Conservation (phyloP, 2,113 vertebrate species). For the Leucopsar rothschildi region DNA sequence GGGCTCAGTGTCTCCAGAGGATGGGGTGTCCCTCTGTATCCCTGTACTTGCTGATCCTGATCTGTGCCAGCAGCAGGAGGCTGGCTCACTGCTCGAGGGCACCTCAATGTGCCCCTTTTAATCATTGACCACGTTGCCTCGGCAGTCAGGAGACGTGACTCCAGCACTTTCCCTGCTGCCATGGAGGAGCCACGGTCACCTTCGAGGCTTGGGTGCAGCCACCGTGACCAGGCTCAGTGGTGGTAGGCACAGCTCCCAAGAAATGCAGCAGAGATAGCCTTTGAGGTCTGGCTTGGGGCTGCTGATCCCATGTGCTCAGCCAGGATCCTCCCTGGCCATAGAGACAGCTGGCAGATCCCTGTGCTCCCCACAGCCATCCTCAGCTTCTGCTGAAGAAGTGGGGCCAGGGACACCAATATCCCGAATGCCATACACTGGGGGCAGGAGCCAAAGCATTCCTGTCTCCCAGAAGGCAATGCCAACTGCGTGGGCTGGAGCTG, state of each 20-base stretch:
- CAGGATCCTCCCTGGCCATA: not conserved
- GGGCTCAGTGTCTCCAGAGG: fast-evolving
- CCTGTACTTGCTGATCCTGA: not conserved
- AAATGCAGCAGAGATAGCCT: not conserved
- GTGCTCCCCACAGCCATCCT: fast-evolving
- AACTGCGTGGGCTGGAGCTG: not conserved
- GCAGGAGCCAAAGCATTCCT: not conserved
- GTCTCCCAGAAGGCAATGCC: not conserved
- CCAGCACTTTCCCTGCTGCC: not conserved
- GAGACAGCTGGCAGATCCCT: not conserved
- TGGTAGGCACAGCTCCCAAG: not conserved
- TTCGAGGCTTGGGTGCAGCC: fast-evolving
- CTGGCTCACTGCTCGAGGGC: not conserved
- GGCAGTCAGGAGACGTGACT: not conserved
- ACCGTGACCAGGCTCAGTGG: not conserved
- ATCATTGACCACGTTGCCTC: not conserved
- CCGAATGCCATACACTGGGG: fast-evolving
- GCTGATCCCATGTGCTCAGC: not conserved
- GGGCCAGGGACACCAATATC: not conserved
- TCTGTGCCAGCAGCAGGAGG: fast-evolving
- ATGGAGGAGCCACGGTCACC: not conserved
- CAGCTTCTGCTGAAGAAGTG: not conserved
- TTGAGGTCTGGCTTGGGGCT: not conserved
- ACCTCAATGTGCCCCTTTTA: not conserved
- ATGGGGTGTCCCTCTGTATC: not conserved